phyloP scores from a whole-genome alignment of 2,113 vertebrate species.

The Macrotus californicus region DNA sequence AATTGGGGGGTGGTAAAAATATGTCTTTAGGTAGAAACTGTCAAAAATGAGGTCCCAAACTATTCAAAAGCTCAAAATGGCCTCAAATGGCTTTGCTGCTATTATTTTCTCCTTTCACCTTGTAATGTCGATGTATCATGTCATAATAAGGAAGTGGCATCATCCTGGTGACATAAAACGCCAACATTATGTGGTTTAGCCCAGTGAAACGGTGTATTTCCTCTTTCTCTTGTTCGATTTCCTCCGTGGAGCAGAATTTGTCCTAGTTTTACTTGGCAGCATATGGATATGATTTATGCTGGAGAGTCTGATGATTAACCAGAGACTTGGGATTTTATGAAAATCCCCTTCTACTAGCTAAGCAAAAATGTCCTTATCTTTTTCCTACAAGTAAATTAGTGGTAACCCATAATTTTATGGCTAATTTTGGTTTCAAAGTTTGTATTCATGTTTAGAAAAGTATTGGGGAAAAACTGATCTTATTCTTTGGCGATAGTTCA shows the following conservation, averaged over 20 bases:
- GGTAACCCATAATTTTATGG: background rate
- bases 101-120: slow-evolving; percentile 43
- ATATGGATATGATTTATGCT: background rate
- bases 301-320: background rate
- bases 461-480: background rate
- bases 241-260: background rate
- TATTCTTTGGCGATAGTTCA: background rate
- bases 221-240: background rate
- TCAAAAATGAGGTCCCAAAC: slow-evolving; percentile 52
- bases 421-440: background rate
- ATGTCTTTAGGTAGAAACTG: slow-evolving; percentile 35
- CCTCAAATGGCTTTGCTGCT: slow-evolving; percentile 27
- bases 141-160: slow-evolving; percentile 42
- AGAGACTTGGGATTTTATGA: background rate
- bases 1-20: background rate
- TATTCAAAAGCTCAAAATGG: slow-evolving; percentile 53
- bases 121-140: slow-evolving; percentile 51
- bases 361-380: slow-evolving; percentile 5
- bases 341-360: slow-evolving; percentile 17
- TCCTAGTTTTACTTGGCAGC: slow-evolving; percentile 27
- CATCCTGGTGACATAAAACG: slow-evolving; percentile 58
- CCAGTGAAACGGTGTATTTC: slow-evolving; percentile 36
- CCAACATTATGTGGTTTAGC: background rate
- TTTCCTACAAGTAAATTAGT: background rate
- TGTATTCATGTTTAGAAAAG: background rate